These are phyloP conservation scores for Eumaeus atala DNA, from an alignment of 1,140 invertebrate species.

Conservation along the genomic window DNA sequence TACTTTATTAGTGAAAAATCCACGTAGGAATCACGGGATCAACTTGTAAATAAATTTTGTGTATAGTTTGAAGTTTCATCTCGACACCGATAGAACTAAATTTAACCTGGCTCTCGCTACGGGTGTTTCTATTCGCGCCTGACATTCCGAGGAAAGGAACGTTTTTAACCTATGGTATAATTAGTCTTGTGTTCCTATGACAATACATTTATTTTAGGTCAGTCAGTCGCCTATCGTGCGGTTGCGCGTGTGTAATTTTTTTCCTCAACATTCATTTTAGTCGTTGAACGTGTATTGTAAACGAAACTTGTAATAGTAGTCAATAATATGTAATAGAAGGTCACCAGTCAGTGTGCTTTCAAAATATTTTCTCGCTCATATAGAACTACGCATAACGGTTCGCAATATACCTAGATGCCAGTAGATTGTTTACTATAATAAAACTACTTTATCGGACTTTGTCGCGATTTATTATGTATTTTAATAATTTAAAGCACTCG, in stretches of 20 bases:
- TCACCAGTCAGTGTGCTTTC: conserved; percentile 12
- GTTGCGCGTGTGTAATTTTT: conserved; percentile 3
- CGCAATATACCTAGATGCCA: neutral
- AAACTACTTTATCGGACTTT: no score
- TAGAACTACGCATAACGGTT: neutral
- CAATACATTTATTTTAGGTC: conserved; percentile 6
- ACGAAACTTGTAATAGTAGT: conserved; percentile 13
- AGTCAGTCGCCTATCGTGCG: conserved; percentile 1
- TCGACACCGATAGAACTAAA: conserved; percentile 32
- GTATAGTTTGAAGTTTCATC: conserved; percentile 33
- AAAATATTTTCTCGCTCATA: conserved; percentile 14
- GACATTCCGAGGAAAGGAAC: conserved; percentile 26
- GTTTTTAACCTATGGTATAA: conserved; percentile 15
- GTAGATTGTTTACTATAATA: no score
- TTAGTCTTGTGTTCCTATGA: conserved; percentile 6
- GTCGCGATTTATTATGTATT: no score
- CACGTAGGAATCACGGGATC: conserved; percentile 21
- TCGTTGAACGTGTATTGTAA: conserved; percentile 7
- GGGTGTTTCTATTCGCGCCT: conserved; percentile 25
- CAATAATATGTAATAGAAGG: conserved; percentile 17
- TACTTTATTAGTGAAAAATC: conserved; percentile 7
- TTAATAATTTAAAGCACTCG: neutral
- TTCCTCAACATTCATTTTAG: conserved; percentile 9
- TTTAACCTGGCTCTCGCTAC: conserved; percentile 31
- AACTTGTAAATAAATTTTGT: conserved; percentile 32